Evolutionary conservation across 2,797 vertebrate genomes (phyloP), one percentile per base, ranked within the genome.

Genomic region (Notolabrus celidotus): DNA sequence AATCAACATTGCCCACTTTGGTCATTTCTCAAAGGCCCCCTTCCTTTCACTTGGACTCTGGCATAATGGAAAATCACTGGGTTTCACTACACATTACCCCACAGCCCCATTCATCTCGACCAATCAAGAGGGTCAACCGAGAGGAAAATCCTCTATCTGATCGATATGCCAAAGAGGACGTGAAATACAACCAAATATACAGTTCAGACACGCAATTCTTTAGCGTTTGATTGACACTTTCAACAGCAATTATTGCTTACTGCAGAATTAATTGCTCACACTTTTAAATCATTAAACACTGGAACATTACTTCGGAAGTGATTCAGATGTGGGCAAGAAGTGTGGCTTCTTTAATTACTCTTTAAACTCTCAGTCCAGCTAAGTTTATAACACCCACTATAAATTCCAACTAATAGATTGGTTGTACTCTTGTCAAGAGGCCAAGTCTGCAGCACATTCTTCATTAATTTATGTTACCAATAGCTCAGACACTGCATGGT

Each of bases 31-130:
- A 77, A 36, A 54, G 2, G 16, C 46, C 50, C 25, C 58, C 49
- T 53, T 55, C 58, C 50, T 39, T 22, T 54, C 59, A 55, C 42
- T 82, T 79, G 10, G 4, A 69, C 53, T 80, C 50, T 23, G 31
- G 53, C 56, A 67, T 80, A 72, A 80, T 74, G 71, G 71, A 71
- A 77, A 82, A 84, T 76, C 71, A 59, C 52, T 74, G 34, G 38
- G 60, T 62, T 78, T 79, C 31, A 50, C 39, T 17, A 41, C 58
- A 65, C 67, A 76, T 82, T 81, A 81, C 25, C 39, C 42, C 25
- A 27, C 42, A 54, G 54, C 14, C 57, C 59, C 25, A 79, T 87
- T 77, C 20, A 73, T 85, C 66, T 79, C 52, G 49, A 60, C 70
- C 78, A 71, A 74, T 83, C 70, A 9, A n/a, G 20, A 57, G 46